Evolutionary conservation across 2,888 invertebrate genomes (phyloP).

Genomic region (Pheosia gnoma): DNA sequence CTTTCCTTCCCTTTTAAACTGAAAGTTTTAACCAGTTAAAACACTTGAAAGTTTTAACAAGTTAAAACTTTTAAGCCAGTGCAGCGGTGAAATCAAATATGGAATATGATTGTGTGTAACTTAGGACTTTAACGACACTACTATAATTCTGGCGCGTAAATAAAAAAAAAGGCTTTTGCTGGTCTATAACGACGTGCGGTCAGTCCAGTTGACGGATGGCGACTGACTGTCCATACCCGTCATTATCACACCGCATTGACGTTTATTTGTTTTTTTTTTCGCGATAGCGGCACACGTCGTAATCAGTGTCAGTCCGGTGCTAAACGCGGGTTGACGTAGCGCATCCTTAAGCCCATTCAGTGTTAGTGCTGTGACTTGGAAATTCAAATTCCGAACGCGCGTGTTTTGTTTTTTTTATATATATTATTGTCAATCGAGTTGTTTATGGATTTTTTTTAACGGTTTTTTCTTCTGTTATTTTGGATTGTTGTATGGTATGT

Average conservation of each 20-base stretch:
- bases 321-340: slow-evolving; percentile 57
- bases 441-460: slow-evolving; percentile 7
- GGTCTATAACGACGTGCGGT: slow-evolving; percentile 26
- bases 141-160: no score
- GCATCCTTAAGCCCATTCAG: slow-evolving; percentile 30
- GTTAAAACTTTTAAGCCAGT: no score
- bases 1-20: no score
- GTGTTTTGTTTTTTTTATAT: slow-evolving; percentile 13
- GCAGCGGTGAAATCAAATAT: no score
- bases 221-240: slow-evolving; percentile 39
- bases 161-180: no score
- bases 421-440: slow-evolving; percentile 17
- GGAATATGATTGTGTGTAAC: no score
- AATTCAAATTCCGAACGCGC: slow-evolving; percentile 29
- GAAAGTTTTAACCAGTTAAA: no score
- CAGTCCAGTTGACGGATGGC: slow-evolving; percentile 22
- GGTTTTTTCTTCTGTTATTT: slow-evolving; percentile 1
- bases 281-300: slow-evolving; percentile 57
- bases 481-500: slow-evolving; percentile 7
- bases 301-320: slow-evolving; percentile 62
- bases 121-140: no score
- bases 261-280: slow-evolving; percentile 69
- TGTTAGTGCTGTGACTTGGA: slow-evolving; percentile 30
- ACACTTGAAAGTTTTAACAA: no score
- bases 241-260: slow-evolving; percentile 38